phyloP scores from a whole-genome alignment of 2,113 vertebrate species.

The Willisornis vidua region DNA sequence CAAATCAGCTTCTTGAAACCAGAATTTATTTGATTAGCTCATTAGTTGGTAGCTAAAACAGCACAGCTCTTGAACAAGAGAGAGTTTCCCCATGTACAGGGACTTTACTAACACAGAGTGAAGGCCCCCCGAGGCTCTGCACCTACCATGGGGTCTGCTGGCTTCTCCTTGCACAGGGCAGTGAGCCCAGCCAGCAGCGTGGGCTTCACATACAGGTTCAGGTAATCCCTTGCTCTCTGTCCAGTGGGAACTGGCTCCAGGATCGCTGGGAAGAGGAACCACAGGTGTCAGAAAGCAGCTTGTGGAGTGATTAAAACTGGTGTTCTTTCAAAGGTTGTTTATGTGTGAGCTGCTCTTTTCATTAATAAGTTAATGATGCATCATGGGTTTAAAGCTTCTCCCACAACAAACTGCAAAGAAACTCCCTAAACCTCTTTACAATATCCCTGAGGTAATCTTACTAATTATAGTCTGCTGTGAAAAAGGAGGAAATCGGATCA shows the following conservation, averaged over 20 bases:
- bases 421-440: background rate
- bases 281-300: background rate
- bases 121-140: background rate
- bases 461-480: background rate
- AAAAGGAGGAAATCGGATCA: background rate
- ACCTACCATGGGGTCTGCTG: slow-evolving; percentile 87
- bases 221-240: slow-evolving; percentile 84
- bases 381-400: background rate
- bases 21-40: background rate
- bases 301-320: background rate
- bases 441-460: background rate
- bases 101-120: background rate
- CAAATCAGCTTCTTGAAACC: background rate
- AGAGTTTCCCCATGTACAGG: background rate
- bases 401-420: background rate
- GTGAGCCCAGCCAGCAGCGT: slow-evolving; percentile 87
- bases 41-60: background rate
- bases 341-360: background rate
- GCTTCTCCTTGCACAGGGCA: slow-evolving; percentile 90
- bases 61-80: background rate
- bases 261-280: slow-evolving; percentile 74
- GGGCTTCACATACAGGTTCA: slow-evolving; percentile 83
- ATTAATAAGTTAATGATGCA: background rate
- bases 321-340: background rate
- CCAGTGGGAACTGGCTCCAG: slow-evolving; percentile 82